Evolutionary conservation across 2,113 vertebrate genomes (phyloP), one percentile per base, ranked within the genome.

Genomic region (Axis porcinus): DNA sequence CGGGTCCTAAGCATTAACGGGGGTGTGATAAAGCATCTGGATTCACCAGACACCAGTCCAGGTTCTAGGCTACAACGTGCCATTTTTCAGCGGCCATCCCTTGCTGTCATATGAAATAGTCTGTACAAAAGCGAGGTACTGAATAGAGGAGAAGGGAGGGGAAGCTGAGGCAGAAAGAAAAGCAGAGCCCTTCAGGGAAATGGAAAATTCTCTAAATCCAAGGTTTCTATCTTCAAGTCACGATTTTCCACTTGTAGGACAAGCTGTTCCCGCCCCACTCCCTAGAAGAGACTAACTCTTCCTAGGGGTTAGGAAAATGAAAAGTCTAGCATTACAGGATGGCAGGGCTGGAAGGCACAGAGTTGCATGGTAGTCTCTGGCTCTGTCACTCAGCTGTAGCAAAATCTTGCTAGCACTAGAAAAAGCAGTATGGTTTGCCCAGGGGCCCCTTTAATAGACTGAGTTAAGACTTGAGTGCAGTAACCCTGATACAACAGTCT

Each of bases 111-210:
- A 93, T 74, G 57, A 97, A 96, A 95, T 3, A 62, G 45, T 86
- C n/a, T 91, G 2, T 93, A 76, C 84, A 36, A 81, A 95, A 79
- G n/a, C 89, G 6, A 96, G 45, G 83, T 57, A 36, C 76, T 62
- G 27, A 50, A 64, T 92, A 97, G 86, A 86, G 58, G 14, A 97
- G 8, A 30, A 83, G 4, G 60, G 64, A 11, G 10, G 45, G 6
- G 60, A 90, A 90, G 25, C 21, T 87, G 50, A 94, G 84, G 28
- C 45, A 93, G 58, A 36, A 97, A 92, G 89, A 96, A 94, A 95
- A 86, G 28, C 45, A 83, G 40, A 84, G 17, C 45, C 28, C 25
- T 86, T 86, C 92, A 67, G 30, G 40, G 36, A 96, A 95, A 82
- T 6, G 13, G 16, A 89, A 86, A 82, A 45, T 55, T 88, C 33